Conservation (phyloP, 2,888 invertebrate genomes). For the Agelastica alni region DNA sequence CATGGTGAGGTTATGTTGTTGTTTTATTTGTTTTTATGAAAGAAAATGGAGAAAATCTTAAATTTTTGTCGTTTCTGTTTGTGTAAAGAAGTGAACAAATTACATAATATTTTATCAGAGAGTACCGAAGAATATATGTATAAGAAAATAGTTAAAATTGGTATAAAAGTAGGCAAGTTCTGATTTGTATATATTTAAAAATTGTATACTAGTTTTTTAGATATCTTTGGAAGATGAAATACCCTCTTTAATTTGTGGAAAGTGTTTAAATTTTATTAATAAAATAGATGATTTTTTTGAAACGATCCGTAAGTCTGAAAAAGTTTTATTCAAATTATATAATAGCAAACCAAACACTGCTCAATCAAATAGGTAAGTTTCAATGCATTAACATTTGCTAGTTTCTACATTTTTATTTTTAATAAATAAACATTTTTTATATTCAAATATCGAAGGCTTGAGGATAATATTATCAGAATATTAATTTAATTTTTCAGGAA, state of each 20-base stretch:
- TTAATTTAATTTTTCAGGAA: no score
- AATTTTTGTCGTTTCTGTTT: slow-evolving; percentile 12
- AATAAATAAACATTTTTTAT: no score
- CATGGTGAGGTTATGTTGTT: no score
- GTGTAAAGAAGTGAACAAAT: no score
- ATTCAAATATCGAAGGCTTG: no score
- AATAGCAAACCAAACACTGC: background rate
- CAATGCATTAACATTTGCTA: no score
- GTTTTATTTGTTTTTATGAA: background rate
- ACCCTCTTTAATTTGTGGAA: slow-evolving; percentile 34
- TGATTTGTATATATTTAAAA: no score
- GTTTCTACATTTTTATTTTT: no score
- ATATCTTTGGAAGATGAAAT: slow-evolving; percentile 32
- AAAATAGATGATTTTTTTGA: slow-evolving; percentile 35
- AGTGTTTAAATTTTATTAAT: slow-evolving; percentile 35
- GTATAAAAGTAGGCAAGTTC: background rate
- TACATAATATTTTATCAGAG: background rate
- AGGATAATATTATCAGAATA: no score
- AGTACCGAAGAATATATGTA: background rate
- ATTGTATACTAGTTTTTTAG: slow-evolving; percentile 33
- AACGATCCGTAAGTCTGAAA: slow-evolving; percentile 31
- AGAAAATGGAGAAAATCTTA: slow-evolving; percentile 10
- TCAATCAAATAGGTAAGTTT: background rate
- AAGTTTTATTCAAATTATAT: slow-evolving; percentile 23
- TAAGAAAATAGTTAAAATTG: background rate